Evolutionary conservation across 2,113 vertebrate genomes (phyloP), one percentile per base, ranked within the genome.

Genomic region (Neodontobutis hainanensis): DNA sequence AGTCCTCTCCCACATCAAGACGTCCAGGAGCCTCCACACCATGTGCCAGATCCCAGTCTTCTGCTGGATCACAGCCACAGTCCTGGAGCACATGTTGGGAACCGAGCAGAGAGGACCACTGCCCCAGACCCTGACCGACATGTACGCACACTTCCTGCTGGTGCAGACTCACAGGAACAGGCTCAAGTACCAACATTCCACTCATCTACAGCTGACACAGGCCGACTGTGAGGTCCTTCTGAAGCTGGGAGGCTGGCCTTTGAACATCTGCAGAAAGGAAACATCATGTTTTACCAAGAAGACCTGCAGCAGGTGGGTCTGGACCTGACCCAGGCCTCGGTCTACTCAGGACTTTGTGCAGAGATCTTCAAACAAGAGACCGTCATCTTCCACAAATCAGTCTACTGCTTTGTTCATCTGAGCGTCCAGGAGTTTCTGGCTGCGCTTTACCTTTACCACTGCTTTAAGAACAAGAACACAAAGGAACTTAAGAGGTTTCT

Each of bases 371-470:
- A 38, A 55, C 6, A 55, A 14, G 52, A 55, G 14, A 55, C 12
- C 12, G 8, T 36, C 34, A 36, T 55, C 34, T 55, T 55, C 34
- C 3, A n/a, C 2, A 35, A 36, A 7, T 36, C 34, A 3, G 52
- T 36, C 12, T 55, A 55, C 7, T 55, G 12, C 52, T 55, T 55
- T 4, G 7, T 55, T 8, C 52, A 55, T 55, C 52, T 36, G 52
- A 55, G 52, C 52, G 52, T 55, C 12, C 52, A 55, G 34, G 52
- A 55, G 52, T 55, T 55, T 55, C 35, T 55, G 11, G 52, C 52
- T 38, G 52, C 52, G 4, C 34, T 55, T 38, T 55, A 38, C 52
- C 15, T 55, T 32, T 3, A 12, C 57, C 16, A 8, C 57, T 60
- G 57, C 6, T 45, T 60, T 4, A 32, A 43, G 16, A 9, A 19